phyloP scores from a whole-genome alignment of 1,140 invertebrate genomes.

The Brachionus koreanus region DNA sequence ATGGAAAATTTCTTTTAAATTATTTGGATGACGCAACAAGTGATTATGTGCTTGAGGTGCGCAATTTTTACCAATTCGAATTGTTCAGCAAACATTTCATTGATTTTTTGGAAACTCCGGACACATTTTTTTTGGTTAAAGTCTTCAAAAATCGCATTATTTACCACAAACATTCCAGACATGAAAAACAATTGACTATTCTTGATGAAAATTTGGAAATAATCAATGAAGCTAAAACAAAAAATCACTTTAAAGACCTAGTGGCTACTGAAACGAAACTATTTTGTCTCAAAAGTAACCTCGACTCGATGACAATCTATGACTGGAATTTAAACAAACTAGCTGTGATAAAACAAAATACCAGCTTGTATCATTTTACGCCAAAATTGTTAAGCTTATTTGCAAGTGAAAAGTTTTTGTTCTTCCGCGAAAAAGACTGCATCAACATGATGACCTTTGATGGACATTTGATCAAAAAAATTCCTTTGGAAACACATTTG shows the following conservation, averaged over 20 bases:
- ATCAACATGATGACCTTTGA: neutral
- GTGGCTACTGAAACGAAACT: slow-evolving; percentile 3
- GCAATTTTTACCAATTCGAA: neutral
- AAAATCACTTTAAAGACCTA: neutral
- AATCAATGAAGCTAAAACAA: neutral
- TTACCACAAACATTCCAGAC: neutral
- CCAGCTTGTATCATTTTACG: neutral
- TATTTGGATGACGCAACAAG: neutral
- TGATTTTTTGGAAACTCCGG: neutral
- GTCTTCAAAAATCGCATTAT: neutral
- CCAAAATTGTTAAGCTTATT: neutral
- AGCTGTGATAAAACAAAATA: neutral
- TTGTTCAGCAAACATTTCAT: neutral
- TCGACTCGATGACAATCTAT: neutral
- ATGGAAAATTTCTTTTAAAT: neutral
- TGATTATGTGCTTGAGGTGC: neutral
- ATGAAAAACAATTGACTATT: neutral
- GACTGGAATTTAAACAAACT: neutral
- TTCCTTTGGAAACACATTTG: neutral
- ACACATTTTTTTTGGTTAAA: neutral
- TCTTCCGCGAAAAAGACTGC: neutral
- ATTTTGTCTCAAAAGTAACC: neutral
- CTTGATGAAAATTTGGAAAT: neutral
- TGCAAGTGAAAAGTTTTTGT: neutral
- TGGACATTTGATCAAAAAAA: neutral